Evolutionary conservation across 1,140 invertebrate species (phyloP), one percentile per base, ranked within the genome.

Genomic region (Drosophila ficusphila): DNA sequence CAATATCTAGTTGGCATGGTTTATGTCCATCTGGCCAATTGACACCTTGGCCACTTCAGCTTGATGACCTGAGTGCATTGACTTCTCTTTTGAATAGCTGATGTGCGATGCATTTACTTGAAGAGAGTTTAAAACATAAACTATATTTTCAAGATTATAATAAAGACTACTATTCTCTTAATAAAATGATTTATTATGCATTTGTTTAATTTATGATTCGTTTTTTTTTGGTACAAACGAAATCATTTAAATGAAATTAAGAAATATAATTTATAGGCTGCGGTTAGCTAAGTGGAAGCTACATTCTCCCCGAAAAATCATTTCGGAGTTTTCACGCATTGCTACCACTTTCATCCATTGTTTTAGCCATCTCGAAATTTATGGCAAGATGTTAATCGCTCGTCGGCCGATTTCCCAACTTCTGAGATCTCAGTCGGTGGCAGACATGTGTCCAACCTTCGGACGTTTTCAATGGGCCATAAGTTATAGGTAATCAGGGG

Each of bases 1-100:
- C 39, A 68, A 38, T 60, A 47, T 39, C 34, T 16, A 14, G 46
- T 56, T 52, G 19, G 53, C 47, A 18, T 29, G 47, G 29, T 38
- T 53, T 44, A 23, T 78, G 36, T 78, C 18, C 48, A 60, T 31
- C 25, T 11, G 46, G 18, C 33, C 62, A 79, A 76, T 81, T 79
- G 64, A 46, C 77, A 79, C 58, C 53, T 79, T 62, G 21, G 21
- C 23, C 29, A 29, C 12, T 18, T 4, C 9, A 12, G 4, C 48
- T 38, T 18, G 19, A 38, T 33, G 33, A 21, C 12, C 16, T 23
- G 38, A 72, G 76, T 57, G 29, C 69, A 52, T 47, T 74, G 76
- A 78, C 69, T 52, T 23, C 1, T 9, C 9, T 1, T 23, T 44
- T 14, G 11, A 42, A 9, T 3, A 4, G 23, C 12, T 27, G 12